phyloP scores from a whole-genome alignment of 1,140 invertebrate species.

The Danaus melanippus region DNA sequence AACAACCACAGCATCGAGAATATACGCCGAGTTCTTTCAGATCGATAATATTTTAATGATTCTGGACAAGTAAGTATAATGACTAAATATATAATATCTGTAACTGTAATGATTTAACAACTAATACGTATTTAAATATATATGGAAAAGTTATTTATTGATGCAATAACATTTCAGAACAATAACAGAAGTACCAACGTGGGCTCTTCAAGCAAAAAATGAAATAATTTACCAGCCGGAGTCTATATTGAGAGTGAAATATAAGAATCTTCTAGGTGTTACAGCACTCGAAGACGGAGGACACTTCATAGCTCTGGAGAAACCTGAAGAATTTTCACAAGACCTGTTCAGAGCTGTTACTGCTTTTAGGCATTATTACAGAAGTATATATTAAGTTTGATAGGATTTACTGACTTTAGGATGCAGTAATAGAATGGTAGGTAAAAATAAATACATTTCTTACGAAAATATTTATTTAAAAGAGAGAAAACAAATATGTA shows the following conservation, averaged over 20 bases:
- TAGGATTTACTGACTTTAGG: no score
- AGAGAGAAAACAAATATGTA: no score
- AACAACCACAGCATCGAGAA: constrained; percentile 82
- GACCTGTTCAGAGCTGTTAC: constrained; percentile 71
- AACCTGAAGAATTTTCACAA: constrained; percentile 77
- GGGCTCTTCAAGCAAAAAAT: constrained; percentile 77
- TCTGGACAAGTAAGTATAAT: constrained; percentile 3
- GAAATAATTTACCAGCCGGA: constrained; percentile 75
- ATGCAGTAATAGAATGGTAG: no score
- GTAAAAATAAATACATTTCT: no score
- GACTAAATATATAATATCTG: no score
- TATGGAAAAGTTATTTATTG: no score
- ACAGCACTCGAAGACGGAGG: constrained; percentile 76
- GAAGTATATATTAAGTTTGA: constrained; percentile 8
- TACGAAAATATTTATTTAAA: no score
- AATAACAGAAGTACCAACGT: constrained; percentile 73
- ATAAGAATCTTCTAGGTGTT: constrained; percentile 75
- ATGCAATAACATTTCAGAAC: constrained; percentile 11
- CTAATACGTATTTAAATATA: neutral
- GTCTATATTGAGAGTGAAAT: constrained; percentile 72
- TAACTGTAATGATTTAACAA: neutral
- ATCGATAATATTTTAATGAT: constrained; percentile 38
- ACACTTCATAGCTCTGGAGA: constrained; percentile 89
- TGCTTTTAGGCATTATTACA: constrained; percentile 38
- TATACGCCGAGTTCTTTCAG: constrained; percentile 78